phyloP scores from a whole-genome alignment of 2,113 vertebrate species.

The Ictalurus furcatus region DNA sequence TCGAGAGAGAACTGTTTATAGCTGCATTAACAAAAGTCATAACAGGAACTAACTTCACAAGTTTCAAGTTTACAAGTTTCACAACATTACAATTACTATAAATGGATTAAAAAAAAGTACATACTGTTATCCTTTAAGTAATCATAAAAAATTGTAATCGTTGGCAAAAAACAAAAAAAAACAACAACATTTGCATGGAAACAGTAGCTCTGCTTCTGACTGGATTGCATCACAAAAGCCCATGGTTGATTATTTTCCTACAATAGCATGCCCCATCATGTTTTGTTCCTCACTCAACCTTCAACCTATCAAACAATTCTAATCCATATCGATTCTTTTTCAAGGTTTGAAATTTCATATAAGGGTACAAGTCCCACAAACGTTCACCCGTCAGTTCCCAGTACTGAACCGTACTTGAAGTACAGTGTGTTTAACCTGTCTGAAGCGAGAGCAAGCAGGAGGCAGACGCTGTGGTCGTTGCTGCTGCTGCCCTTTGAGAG shows the following conservation, averaged over 20 bases:
- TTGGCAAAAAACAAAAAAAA: not conserved
- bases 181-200: not conserved
- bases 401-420: not conserved
- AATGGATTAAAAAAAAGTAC: not conserved
- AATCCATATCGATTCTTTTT: not conserved
- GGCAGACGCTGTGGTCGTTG: not conserved
- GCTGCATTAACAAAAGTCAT: not conserved
- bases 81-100: not conserved
- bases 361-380: not conserved
- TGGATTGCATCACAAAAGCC: no score
- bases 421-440: slow-evolving; percentile 9
- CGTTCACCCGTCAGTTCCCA: not conserved
- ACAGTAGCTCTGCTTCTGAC: not conserved
- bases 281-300: not conserved
- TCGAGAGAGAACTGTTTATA: not conserved
- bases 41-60: not conserved
- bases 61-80: not conserved
- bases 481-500: slow-evolving; percentile 16
- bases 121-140: not conserved
- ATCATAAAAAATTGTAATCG: not conserved
- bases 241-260: no score
- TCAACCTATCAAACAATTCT: not conserved
- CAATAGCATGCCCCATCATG: not conserved
- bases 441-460: slow-evolving; percentile 7
- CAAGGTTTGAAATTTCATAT: not conserved